These are phyloP conservation scores for Drosophila engyochracea DNA, from an alignment of 2,888 invertebrate species.

Conservation along the genomic window DNA sequence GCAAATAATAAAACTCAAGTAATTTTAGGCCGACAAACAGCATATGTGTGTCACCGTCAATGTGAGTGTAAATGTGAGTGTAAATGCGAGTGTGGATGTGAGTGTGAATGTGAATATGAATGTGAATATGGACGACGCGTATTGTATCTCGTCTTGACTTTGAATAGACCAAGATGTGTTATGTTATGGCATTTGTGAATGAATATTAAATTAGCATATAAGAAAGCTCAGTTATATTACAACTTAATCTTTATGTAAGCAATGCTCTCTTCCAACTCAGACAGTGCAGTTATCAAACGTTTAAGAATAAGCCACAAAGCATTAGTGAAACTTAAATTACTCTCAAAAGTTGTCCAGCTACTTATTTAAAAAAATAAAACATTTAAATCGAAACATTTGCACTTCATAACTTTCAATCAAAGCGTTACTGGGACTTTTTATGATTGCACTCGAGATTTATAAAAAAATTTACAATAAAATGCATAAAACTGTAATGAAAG, in stretches of 20 bases:
- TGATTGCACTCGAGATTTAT: neutral
- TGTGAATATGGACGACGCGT: conserved; percentile 1
- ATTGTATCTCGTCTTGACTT: conserved; percentile 6
- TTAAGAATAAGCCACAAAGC: conserved; percentile 4
- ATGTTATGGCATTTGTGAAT: conserved; percentile 27
- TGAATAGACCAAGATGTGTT: conserved; percentile 9
- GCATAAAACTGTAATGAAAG: conserved; percentile 29
- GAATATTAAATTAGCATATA: conserved; percentile 32
- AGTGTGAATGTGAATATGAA: neutral
- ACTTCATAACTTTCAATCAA: conserved; percentile 15
- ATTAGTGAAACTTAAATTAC: neutral
- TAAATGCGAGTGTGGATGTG: neutral
- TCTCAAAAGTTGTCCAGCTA: neutral
- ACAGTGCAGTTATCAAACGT: neutral
- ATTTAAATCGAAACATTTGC: conserved; percentile 3
- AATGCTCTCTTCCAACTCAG: neutral
- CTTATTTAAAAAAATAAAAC: neutral
- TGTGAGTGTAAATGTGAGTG: conserved; percentile 6
- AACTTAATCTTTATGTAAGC: conserved; percentile 1
- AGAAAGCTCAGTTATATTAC: neutral
- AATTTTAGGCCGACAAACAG: conserved; percentile 50
- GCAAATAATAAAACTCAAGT: conserved; percentile 76
- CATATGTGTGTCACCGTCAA: conserved; percentile 33
- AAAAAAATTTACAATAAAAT: neutral
- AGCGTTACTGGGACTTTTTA: neutral